These are phyloP conservation scores for Silurus aristotelis DNA, from an alignment of 2,797 vertebrate genomes.

Conservation along the genomic window DNA sequence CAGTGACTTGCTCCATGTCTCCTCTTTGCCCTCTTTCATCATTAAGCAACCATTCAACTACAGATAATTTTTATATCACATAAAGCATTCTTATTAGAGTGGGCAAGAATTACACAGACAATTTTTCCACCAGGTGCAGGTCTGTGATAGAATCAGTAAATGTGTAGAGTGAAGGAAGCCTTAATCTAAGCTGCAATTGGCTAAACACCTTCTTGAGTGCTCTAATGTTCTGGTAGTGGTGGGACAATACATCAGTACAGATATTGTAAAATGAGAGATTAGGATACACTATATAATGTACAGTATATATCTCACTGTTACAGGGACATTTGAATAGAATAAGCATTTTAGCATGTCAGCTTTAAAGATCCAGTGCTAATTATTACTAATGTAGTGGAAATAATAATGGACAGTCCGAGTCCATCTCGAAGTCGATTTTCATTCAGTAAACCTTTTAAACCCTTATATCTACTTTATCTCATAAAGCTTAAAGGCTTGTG, in stretches of 20 bases:
- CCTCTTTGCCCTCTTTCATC: background rate
- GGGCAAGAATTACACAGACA: background rate
- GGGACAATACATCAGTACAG: constrained; percentile 10
- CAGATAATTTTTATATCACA: background rate
- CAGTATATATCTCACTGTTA: background rate
- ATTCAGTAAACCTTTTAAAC: background rate
- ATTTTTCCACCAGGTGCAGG: background rate
- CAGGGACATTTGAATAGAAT: background rate
- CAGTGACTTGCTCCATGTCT: background rate
- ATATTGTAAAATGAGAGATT: constrained; percentile 8
- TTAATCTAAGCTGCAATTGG: background rate
- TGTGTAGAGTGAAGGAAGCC: background rate
- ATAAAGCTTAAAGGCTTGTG: background rate
- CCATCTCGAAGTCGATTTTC: background rate
- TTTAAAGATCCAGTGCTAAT: background rate
- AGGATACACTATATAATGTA: background rate
- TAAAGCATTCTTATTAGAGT: background rate
- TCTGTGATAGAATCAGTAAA: background rate
- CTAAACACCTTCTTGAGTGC: background rate
- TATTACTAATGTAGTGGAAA: background rate
- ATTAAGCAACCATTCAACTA: background rate
- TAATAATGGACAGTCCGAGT: background rate
- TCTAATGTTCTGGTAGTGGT: background rate
- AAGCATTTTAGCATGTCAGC: background rate
- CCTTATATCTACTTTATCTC: background rate